Base-by-base conservation (phyloP, 1,140 invertebrate species). In the Acyrthosiphon pisum region DNA sequence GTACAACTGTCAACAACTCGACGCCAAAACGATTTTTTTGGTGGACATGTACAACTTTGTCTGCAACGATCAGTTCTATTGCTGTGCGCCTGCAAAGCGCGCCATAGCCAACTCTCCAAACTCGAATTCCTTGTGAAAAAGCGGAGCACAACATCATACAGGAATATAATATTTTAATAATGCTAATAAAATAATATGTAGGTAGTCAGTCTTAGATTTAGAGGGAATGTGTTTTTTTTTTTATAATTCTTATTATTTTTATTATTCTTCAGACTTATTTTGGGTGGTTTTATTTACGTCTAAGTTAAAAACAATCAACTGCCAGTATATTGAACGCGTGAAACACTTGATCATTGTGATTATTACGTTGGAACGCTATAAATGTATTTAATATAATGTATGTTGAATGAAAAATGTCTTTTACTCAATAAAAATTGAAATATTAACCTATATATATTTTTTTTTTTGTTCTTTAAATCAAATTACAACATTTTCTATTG, bases 31-130 rank as follows among this genome's bases (percentile, higher is more conserved):
- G 14, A 53, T 93, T 84, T 86, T 86, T 23, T 56, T 86, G 23
- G 81, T 56, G 2, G 91, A 93, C 6, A 50, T 53, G 76, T 86
- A 84, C 23, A 93, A 84, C 48, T 93, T 86, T 14, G 91, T 86
- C 46, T 93, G 91, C 35, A 84, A 93, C 37, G 91, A 93, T n/a
- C 81, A 93, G 41, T 93, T 93, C 23, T 93, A 93, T 68, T 93
- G 91, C n/a, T 93, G 91, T 50, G 81, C 48, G n/a, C 68, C 76
- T 1, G 46, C 76, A 1, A 92, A 84, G 22, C 76, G 44, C 6
- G 6, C 26, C 53, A 46, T 37, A 9, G 30, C 22, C 60, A 81
- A 81, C 23, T 14, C 50, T 44, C 37, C 56, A 20, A 90, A 44
- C 23, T 23, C 46, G 35, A 90, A 90, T 53, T 56, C 9, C 37